These are phyloP conservation scores for Phortica okadai DNA, from an alignment of 2,888 invertebrate genomes.

Conservation along the genomic window DNA sequence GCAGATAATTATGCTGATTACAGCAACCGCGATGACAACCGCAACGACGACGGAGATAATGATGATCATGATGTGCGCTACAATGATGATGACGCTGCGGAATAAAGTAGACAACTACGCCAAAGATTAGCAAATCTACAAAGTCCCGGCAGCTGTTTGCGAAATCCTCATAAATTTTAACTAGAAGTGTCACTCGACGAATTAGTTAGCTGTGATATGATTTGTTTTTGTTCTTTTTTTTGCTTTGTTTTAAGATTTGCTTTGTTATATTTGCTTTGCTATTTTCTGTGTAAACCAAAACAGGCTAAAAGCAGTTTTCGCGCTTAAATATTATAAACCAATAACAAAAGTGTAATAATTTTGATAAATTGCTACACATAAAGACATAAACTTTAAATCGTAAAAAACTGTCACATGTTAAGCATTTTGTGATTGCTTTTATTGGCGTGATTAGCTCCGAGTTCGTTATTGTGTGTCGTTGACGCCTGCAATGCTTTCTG, in stretches of 20 bases:
- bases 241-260: neutral
- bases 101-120: constrained; percentile 12
- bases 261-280: neutral
- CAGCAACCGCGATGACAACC: neutral
- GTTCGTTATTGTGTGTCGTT: neutral
- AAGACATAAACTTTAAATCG: neutral
- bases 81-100: neutral
- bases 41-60: neutral
- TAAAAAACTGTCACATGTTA: neutral
- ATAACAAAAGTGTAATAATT: neutral
- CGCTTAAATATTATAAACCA: constrained; percentile 17
- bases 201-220: constrained; percentile 9
- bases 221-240: neutral
- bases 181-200: neutral
- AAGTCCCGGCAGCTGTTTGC: neutral
- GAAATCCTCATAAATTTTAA: constrained; percentile 10
- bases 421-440: constrained; percentile 1
- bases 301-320: neutral
- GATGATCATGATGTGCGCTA: neutral
- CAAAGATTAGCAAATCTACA: constrained; percentile 7
- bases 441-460: neutral
- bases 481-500: neutral
- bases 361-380: neutral
- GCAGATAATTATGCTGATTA: constrained; percentile 31
- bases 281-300: neutral